Base-by-base conservation (phyloP, 2,888 invertebrate species). In the Eulithis prunata region DNA sequence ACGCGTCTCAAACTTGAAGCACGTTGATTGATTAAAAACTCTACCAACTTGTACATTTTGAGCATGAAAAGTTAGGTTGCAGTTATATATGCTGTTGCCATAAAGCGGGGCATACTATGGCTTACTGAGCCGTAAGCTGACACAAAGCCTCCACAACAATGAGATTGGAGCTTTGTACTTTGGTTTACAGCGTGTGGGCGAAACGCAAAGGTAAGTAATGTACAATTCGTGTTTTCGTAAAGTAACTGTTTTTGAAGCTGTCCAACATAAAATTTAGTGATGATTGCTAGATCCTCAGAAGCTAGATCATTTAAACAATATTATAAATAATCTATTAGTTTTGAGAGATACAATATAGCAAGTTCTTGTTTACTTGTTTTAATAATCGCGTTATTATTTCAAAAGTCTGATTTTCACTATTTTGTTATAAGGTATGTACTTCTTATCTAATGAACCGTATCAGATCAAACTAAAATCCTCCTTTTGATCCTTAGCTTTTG, bases 71-170 rank as follows among this genome's bases (percentile, higher is more conserved):
- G 53, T 63, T 62, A 63, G 57, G 69, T 71, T 62, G 67, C 62
- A 69, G 70, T 70, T 67, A 68, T 70, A 68, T 65, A 59, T 60
- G 70, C 41, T 61, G 66, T 66, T 66, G 66, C 67, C 64, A 71
- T 71, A 70, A 68, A 75, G 66, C 61, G 62, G 56, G 58, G 54
- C 57, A 75, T 71, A 69, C 55, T 62, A 53, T 57, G 59, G 66
- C 62, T 63, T 60, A 54, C 73, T 72, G 68, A 76, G 75, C 65
- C 72, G 66, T 81, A 82, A 83, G 79, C 79, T 75, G 81, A 78
- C 83, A 80, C 79, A 84, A 86, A 85, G 82, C 80, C 79, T 77
- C 67, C 73, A 73, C 78, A 77, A 84, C 83, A 85, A 83, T 81
- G 75, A 79, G 78, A 75, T 71, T 72, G 73, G 74, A 77, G 75